Base-by-base conservation (phyloP, 2,888 invertebrate species). In the Eurytoma adleriae region DNA sequence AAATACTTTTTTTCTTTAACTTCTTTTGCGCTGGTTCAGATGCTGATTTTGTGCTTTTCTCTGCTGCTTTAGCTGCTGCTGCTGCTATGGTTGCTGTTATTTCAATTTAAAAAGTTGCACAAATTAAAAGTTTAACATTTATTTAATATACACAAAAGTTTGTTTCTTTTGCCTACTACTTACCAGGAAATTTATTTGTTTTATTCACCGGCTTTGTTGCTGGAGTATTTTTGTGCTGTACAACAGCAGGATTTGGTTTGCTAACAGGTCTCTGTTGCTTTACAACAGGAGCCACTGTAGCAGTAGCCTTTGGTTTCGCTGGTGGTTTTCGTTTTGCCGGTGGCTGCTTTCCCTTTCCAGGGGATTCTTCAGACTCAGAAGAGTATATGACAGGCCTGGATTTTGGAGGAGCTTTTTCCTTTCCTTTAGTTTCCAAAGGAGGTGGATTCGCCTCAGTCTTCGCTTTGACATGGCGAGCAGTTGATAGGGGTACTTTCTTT, bases 1-100 rank as follows among this genome's bases (percentile, higher is more conserved):
- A 96, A 86, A 96, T 96, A 86, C 96, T 95, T 88, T 95, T 96
- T 89, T 95, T 95, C 87, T 95, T 95, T 62, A 88, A 83, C 85
- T 91, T 91, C 69, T 91, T 91, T 78, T 87, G 90, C 4, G 85
- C 87, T 59, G 89, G 89, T 78, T 90, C 89, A 50, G 84, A 83
- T 14, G 83, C 74, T 56, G 84, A 78, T 84, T 87, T 88, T 3
- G 79, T 52, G 24, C 81, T 83, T 80, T 87, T 88, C 0, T 89
- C 88, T 13, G 80, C 48, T 14, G 83, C 54, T 83, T 88, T 88
- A 52, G 84, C 62, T 10, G 85, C 40, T 20, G 85, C 40, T 20
- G 81, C 74, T 27, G 80, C 64, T 73, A 75, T 83, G 18, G 66
- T 83, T 78, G 57, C 64, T 82, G 62, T 68, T 64, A 73, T 69